These are phyloP conservation scores for Nanger granti DNA, from an alignment of 2,113 vertebrate species.

Conservation along the genomic window DNA sequence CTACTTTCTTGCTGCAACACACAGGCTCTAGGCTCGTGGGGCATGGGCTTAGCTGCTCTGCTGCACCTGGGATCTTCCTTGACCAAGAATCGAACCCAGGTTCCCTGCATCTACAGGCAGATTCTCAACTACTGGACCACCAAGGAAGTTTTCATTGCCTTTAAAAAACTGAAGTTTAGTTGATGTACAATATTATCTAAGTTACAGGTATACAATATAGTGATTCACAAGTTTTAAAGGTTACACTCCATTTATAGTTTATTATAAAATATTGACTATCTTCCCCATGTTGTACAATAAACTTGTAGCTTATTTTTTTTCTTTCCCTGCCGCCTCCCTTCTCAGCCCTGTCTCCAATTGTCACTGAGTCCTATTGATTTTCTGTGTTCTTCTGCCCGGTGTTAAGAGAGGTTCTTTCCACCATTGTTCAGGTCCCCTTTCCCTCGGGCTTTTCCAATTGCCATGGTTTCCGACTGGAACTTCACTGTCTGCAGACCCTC, in stretches of 20 bases:
- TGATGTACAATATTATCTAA: not conserved
- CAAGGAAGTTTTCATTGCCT: not conserved
- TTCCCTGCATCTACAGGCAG: not conserved
- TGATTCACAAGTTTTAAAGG: not conserved
- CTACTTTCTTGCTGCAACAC: not conserved
- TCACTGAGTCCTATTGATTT: not conserved
- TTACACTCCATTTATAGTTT: not conserved
- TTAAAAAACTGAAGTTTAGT: not conserved
- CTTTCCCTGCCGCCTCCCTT: not conserved
- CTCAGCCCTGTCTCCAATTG: not conserved
- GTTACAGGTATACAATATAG: not conserved
- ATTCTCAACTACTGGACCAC: not conserved
- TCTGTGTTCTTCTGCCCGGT: not conserved
- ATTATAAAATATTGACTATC: not conserved
- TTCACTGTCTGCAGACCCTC: not conserved
- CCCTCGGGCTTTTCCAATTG: not conserved
- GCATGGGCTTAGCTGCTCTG: not conserved
- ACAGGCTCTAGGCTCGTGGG: not conserved
- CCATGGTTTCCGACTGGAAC: not conserved
- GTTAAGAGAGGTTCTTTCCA: not conserved
- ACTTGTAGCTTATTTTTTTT: not conserved
- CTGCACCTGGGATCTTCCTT: not conserved
- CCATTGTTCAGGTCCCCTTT: not conserved
- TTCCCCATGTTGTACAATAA: not conserved
- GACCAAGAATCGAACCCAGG: not conserved